Base-by-base conservation (phyloP, 2,113 vertebrate genomes). In the Platysteira castanea region DNA sequence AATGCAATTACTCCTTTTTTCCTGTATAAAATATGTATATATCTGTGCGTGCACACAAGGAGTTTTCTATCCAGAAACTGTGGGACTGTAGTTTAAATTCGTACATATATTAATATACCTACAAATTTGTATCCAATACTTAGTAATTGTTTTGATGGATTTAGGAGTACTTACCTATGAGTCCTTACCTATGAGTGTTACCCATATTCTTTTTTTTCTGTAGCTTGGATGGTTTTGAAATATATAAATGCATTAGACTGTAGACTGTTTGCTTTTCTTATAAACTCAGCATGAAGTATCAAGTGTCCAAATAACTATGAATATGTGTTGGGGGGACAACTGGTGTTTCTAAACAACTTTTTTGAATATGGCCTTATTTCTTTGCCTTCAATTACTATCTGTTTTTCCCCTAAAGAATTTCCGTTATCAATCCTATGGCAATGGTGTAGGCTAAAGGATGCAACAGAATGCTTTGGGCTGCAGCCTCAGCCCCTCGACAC, bases 41-140 rank as follows among this genome's bases (percentile, higher is more conserved):
- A 18, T 26, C 1, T 42, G 5, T 27, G 10, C 1, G 1, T 19
- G 7, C 6, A 24, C 13, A 11, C 2, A 5, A 4, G 10, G 26
- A 41, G 50, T 46, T 89, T 68, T 57, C 49, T 53, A 0, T 37
- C 28, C 21, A 54, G 79, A 53, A 69, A 37, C 49, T 26, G 16
- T 21, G 44, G 75, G 39, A 21, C 22, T 39, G 3, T 44, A 18
- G 11, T 33, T 81, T 71, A 57, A 24, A 27, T 46, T 41, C 39
- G 10, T 44, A 5, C 17, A 3, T 80, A 8, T 31, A 9, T 77
- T 52, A 0, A 0, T 42, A 4, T 53, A 12, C 13, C 15, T 78
- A 35, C 13, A 44, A 27, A 73, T 59, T 26, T 77, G 26, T 70
- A 44, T 59, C 27, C 5, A 22, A 16, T n/a, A 54, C 7, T 39